phyloP scores from a whole-genome alignment of 2,113 vertebrate genomes.

The Oplegnathus fasciatus region DNA sequence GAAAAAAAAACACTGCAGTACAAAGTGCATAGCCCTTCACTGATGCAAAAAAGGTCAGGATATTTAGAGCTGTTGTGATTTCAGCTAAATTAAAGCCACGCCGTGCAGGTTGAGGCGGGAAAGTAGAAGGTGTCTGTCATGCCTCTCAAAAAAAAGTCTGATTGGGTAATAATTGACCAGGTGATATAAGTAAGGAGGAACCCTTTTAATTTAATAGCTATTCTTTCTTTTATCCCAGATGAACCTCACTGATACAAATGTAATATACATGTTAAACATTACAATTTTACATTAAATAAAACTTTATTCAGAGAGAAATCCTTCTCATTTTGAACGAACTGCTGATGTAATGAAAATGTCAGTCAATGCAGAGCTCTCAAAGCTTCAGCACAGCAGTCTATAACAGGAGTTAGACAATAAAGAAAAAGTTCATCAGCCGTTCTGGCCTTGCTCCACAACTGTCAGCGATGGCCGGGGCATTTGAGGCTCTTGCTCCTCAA shows the following conservation, averaged over 20 bases:
- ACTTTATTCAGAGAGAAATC: background rate
- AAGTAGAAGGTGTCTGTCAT: background rate
- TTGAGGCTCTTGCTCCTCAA: conserved; percentile 68
- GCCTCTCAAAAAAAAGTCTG: background rate
- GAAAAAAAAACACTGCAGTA: background rate
- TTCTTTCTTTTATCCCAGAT: background rate
- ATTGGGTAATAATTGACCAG: background rate
- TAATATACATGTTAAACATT: background rate
- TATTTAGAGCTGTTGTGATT: background rate
- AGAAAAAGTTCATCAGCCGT: conserved; percentile 61
- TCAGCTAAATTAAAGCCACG: background rate
- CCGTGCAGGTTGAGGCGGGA: background rate
- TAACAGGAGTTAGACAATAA: conserved; percentile 48
- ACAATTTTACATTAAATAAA: background rate
- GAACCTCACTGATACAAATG: background rate
- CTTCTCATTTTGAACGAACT: conserved; percentile 10
- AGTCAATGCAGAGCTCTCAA: conserved; percentile 16
- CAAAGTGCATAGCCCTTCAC: background rate
- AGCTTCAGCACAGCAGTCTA: conserved; percentile 39
- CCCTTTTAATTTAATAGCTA: background rate
- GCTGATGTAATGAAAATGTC: conserved; percentile 26
- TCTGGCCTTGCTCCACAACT: conserved; percentile 52
- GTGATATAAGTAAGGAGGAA: background rate
- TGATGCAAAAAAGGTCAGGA: background rate
- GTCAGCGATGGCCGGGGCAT: conserved; percentile 57